Base-by-base conservation (phyloP, 2,113 vertebrate species). In the Anseranas semipalmata region DNA sequence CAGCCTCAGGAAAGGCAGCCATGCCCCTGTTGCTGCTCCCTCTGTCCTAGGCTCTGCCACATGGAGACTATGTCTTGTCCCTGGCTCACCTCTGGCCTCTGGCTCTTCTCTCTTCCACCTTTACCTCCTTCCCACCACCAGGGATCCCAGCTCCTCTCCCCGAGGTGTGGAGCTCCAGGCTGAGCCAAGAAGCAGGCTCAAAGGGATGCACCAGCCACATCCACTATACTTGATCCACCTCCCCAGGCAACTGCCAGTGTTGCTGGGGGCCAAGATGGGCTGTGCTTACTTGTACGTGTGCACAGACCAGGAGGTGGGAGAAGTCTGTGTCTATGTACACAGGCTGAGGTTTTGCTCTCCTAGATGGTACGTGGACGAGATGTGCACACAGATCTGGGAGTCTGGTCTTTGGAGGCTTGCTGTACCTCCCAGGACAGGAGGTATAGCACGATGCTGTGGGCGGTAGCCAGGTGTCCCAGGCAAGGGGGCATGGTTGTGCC, bases 401-500 rank as follows among this genome's bases (percentile, higher is more conserved):
- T 5, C 2, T 55, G 76, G 77, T 15, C n/a, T 74, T 52, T 84
- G 68, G 30, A 37, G 45, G 6, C 46, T 62, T 70, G 85, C 20
- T 77, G 0, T 28, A n/a, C 7, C 12, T 73, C 22, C 41, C 55
- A 77, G 39, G 33, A 83, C 35, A 37, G 55, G 17, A 39, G 55
- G 59, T 84, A 56, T 7, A 56, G 25, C 9, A 3, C 12, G 48
- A n/a, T n/a, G 74, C 28, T 74, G 33, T 41, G 32, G 24, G 53
- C 24, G n/a, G 22, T 8, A 78, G 15, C 9, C 27, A 32, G 28
- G 52, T 27, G n/a, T 32, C 39, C 55, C 45, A 79, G 60, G 46
- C 20, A 60, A 66, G 27, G 28, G 18, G 22, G 6, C 24, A 41
- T 0, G 0, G 60, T n/a, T 81, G 46, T 32, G 41, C 70, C 48